Base-by-base conservation (phyloP, 92 coral and sea anemone genomes). In the Hydrozoanthus gracilis region DNA sequence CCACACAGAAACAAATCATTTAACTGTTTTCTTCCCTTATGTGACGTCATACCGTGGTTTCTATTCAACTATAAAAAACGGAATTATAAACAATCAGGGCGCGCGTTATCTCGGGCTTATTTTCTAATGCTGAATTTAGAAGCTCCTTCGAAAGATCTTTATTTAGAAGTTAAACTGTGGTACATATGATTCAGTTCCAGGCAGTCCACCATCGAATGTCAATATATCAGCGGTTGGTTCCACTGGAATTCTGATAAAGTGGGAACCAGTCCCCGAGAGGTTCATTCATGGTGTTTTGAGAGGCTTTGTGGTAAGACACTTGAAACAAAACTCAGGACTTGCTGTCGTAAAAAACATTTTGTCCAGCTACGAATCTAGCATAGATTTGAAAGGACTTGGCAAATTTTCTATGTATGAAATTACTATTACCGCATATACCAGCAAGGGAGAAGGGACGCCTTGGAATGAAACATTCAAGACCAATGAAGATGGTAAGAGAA, bases 181-280 rank as follows among this genome's bases (percentile, higher is more conserved):
- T 27, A 27, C 39, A 45, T 79, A 61, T 64, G 51, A 9, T 62
- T n/a, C 47, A 86, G 89, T 86, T 64, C 89, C 89, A 4, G 83
- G n/a, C 39, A 67, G 83, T 20, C 73, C 84, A 13, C 89, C 89
- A 16, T 12, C 6, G 10, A 86, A 75, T 48, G 62, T 64, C 1
- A 76, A 56, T 4, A 56, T 74, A 46, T 46, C 76, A 47, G 66
- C 89, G 51, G 35, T 86, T 14, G 72, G 82, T 27, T 86, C 84
- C 73, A 79, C 84, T 64, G 72, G 71, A 79, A 62, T 79, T 14
- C 58, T 62, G 27, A n/a, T 79, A 61, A 46, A 64, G 58, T 79
- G 84, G 84, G 14, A 47, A 44, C 84, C 84, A 45, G 84, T 79
- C 84, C 84, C 84, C 5, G 84, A 79, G 60, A 61, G 4, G 60